Evolutionary conservation across 2,888 invertebrate species (phyloP).

Genomic region (Epistrophella euchroma): DNA sequence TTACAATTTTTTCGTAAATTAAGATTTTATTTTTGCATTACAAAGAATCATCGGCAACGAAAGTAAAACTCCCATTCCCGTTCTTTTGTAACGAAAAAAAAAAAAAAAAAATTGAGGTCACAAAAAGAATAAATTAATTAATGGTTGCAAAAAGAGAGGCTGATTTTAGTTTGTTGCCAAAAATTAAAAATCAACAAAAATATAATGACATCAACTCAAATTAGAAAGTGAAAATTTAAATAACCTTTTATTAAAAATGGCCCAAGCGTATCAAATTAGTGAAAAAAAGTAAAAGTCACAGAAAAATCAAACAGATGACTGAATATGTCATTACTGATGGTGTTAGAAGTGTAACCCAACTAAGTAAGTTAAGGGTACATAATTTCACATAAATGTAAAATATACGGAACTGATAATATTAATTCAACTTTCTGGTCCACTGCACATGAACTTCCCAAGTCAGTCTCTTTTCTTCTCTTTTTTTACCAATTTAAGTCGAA

Average conservation of each 20-base stretch:
- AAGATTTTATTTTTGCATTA: not conserved
- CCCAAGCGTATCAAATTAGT: not conserved
- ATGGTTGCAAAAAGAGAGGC: too few relatives aligned
- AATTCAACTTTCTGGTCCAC: conserved; percentile 33
- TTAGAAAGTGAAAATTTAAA: conserved; percentile 27
- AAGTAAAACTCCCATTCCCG: conserved; percentile 16
- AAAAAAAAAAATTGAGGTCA: not conserved
- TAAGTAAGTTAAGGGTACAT: not conserved
- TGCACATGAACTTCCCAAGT: conserved; percentile 5
- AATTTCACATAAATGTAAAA: not conserved
- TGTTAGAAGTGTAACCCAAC: not conserved
- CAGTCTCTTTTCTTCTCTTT: not conserved
- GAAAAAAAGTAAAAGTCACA: conserved; percentile 16
- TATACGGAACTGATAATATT: not conserved
- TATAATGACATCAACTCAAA: not conserved
- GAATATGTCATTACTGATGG: not conserved
- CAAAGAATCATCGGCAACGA: not conserved
- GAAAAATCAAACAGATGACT: not conserved
- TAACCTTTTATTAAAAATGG: conserved; percentile 2
- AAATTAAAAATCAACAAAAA: not conserved
- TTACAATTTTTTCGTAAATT: not conserved
- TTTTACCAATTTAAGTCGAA: not conserved
- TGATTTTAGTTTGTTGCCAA: not conserved
- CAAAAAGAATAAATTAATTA: not conserved
- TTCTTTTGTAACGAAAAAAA: not conserved